phyloP scores from a whole-genome alignment of 2,888 invertebrate genomes.

The Himalopsyche japonica region DNA sequence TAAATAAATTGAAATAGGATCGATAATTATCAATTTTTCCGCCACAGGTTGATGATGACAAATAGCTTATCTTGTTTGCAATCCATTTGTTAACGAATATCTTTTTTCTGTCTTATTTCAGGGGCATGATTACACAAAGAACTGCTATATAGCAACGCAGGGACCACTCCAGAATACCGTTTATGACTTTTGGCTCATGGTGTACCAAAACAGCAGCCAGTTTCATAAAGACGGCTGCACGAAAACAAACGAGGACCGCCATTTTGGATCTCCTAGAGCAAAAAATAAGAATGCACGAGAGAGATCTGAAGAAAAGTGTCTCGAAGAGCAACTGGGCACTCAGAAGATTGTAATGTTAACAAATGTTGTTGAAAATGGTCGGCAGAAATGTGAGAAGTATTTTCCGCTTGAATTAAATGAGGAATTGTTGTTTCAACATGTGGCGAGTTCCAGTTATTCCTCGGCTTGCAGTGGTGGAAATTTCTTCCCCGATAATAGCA shows the following conservation, averaged over 20 bases:
- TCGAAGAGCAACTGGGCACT: constrained; percentile 42
- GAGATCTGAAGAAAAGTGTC: constrained; percentile 21
- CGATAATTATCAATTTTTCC: too few species aligned
- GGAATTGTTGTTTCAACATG: constrained; percentile 47
- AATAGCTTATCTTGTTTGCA: background rate
- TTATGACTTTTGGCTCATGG: constrained; percentile 90
- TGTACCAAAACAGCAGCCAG: constrained; percentile 61
- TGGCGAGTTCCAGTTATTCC: constrained; percentile 35
- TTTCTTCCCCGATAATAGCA: constrained; percentile 35
- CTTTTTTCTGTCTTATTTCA: constrained; percentile 48
- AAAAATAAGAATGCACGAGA: constrained; percentile 4
- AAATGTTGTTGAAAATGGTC: constrained; percentile 79
- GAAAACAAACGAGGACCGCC: constrained; percentile 38
- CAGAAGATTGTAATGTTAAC: constrained; percentile 89
- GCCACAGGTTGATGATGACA: background rate
- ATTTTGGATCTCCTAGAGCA: constrained; percentile 38
- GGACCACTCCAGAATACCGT: constrained; percentile 90
- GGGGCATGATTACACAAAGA: constrained; percentile 88
- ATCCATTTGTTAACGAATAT: background rate
- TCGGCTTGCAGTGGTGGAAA: constrained; percentile 28
- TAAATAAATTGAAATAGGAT: too few species aligned
- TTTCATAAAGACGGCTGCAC: constrained; percentile 43
- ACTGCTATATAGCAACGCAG: constrained; percentile 89
- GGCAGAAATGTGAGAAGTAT: constrained; percentile 88
- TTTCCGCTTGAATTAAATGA: constrained; percentile 69